Percentiles rank a stretch among this genome's conserved stretches.
These are phyloP conservation scores for Ophiothrix spiculata DNA, from an alignment of 35 echinoderm and acorn worm species.

Conservation along the genomic window DNA sequence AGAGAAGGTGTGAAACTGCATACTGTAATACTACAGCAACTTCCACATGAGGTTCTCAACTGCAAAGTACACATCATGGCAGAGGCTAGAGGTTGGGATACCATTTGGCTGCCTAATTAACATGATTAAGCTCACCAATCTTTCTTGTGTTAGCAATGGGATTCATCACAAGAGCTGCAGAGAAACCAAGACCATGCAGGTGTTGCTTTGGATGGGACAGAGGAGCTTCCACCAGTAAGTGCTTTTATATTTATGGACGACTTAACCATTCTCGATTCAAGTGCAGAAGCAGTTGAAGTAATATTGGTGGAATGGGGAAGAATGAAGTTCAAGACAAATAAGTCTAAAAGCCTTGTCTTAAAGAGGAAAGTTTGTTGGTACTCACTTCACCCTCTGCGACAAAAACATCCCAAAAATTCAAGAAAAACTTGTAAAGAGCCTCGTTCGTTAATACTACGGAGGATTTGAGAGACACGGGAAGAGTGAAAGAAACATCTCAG, in stretches of 20 bases:
- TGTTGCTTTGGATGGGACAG: neutral
- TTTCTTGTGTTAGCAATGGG: neutral
- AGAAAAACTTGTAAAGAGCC: neutral
- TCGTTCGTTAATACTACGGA: neutral
- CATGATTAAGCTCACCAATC: too few relatives aligned
- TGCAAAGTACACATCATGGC: neutral
- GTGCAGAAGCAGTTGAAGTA: neutral
- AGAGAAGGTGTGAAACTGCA: neutral
- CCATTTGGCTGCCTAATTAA: neutral
- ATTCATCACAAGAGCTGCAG: neutral
- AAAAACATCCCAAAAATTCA: conserved; percentile 1
- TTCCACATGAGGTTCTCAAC: neutral
- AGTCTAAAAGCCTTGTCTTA: conserved; percentile 17
- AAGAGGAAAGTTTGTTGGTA: neutral
- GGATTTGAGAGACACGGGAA: neutral
- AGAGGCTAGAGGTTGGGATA: neutral
- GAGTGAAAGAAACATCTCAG: neutral
- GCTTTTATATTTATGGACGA: neutral
- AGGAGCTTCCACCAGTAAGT: neutral
- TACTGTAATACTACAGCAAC: neutral
- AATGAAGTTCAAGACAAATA: neutral
- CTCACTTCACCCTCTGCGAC: neutral
- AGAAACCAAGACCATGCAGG: neutral
- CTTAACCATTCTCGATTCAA: neutral
- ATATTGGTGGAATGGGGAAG: neutral